These are phyloP conservation scores for Conistra vaccinii DNA, from an alignment of 2,888 invertebrate genomes.

Conservation along the genomic window DNA sequence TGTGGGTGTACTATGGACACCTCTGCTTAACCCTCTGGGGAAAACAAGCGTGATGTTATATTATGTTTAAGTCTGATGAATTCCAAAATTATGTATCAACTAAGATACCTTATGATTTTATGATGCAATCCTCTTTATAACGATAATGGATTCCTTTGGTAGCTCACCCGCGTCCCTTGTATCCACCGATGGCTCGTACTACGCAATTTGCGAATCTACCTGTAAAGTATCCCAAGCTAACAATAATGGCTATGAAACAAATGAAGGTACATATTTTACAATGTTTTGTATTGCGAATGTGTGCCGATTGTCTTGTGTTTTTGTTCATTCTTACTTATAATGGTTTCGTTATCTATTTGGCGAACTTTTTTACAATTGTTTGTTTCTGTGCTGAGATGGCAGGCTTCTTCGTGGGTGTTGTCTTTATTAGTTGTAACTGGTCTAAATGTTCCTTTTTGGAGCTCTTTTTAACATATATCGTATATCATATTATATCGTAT, in stretches of 20 bases:
- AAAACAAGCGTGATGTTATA: neutral
- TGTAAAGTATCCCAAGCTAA: slow-evolving; percentile 16
- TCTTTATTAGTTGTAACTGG: neutral
- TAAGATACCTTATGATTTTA: neutral
- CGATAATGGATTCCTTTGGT: neutral
- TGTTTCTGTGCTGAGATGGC: neutral
- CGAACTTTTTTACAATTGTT: slow-evolving; percentile 20
- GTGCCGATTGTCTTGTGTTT: slow-evolving; percentile 44
- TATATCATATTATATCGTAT: neutral
- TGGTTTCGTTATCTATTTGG: slow-evolving; percentile 30
- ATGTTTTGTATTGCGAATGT: slow-evolving; percentile 35
- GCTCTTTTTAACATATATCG: neutral
- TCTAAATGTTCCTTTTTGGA: neutral
- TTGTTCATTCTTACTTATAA: slow-evolving; percentile 19
- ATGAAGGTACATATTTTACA: slow-evolving; percentile 14
- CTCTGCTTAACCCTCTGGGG: too few relatives aligned
- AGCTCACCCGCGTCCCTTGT: neutral
- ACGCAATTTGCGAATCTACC: slow-evolving; percentile 32
- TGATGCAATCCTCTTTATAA: neutral
- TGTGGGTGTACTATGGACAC: too few relatives aligned
- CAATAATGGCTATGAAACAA: slow-evolving; percentile 33
- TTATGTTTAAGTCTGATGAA: neutral
- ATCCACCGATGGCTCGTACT: neutral
- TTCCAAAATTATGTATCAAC: neutral
- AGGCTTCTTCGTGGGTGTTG: neutral